Conservation (phyloP, 2,797 vertebrate genomes). For the Sarcophilus harrisii region DNA sequence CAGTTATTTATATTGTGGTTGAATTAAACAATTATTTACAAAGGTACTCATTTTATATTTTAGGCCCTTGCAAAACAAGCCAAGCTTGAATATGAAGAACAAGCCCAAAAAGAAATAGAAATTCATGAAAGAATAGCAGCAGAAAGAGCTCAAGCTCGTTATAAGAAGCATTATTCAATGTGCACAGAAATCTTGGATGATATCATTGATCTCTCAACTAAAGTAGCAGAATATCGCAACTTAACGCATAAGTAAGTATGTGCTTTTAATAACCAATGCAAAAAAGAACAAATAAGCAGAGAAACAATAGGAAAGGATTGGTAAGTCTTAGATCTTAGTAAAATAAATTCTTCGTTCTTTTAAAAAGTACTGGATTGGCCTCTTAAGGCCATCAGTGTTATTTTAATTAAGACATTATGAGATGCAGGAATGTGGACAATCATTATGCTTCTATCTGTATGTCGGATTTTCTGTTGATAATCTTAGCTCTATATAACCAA, state of each 20-base stretch:
- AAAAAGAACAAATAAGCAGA: neutral
- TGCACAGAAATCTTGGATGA: slow-evolving; percentile 91
- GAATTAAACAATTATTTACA: neutral
- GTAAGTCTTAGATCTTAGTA: neutral
- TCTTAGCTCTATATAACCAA: neutral
- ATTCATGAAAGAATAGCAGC: slow-evolving; percentile 85
- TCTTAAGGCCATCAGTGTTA: neutral
- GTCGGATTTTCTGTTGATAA: neutral
- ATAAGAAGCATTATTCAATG: slow-evolving; percentile 88
- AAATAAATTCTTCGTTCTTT: neutral
- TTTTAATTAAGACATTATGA: neutral
- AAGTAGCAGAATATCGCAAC: slow-evolving; percentile 91
- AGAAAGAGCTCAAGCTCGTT: slow-evolving; percentile 87
- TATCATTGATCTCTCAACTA: slow-evolving; percentile 92
- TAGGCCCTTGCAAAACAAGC: slow-evolving; percentile 91
- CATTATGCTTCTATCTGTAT: neutral
- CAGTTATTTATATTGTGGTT: neutral
- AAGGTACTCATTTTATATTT: slow-evolving; percentile 28
- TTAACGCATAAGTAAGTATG: slow-evolving; percentile 91
- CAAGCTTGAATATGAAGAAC: slow-evolving; percentile 87
- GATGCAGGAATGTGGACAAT: neutral
- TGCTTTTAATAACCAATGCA: neutral
- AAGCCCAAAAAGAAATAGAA: slow-evolving; percentile 88
- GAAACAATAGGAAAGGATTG: neutral
- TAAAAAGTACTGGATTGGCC: neutral